Evolutionary conservation across 2,797 vertebrate species (phyloP), one percentile per base, ranked within the genome.

Genomic region (Nothura maculosa): DNA sequence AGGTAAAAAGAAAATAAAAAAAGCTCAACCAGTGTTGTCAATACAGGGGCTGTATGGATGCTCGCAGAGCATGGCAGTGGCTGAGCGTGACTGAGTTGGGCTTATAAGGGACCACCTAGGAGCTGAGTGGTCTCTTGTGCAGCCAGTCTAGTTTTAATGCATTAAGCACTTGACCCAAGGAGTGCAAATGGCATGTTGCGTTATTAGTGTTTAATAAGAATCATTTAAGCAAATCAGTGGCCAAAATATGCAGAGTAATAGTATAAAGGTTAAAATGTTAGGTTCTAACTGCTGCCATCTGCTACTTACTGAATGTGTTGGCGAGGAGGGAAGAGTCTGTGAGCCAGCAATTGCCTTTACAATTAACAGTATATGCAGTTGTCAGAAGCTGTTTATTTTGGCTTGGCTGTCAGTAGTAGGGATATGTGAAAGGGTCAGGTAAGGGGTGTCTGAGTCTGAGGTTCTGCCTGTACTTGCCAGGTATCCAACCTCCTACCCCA

Each of bases 381-480:
- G 40, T 62, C 57, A 80, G 64, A 70, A 80, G 73, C 6, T 7
- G 15, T n/a, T 84, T 12, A 3, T 32, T 73, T 60, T 87, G 58
- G 43, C 47, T 76, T 48, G 67, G 60, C 45, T 85, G 12, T 43
- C 61, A 79, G 75, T 21, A 66, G 42, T 68, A 58, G 32, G 28
- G 47, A 4, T 64, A 21, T 7, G 21, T 69, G 38, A 13, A 69
- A 85, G 48, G 4, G 8, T 34, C 62, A 81, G 69, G 54, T 48
- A 32, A 66, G 60, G 0, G 1, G 24, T 68, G 19, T 15, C 28
- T 77, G 32, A 77, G 18, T 52, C 47, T 0, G 0, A 63, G 9
- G 18, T 27, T 69, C 50, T 76, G 66, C n/a, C 55, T 47, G 36
- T 55, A 24, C 75, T 38, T n/a, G 25, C 19, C 2, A 16, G 6